These are phyloP conservation scores for Vollenhovia emeryi DNA, from an alignment of 1,140 invertebrate species.

Conservation along the genomic window DNA sequence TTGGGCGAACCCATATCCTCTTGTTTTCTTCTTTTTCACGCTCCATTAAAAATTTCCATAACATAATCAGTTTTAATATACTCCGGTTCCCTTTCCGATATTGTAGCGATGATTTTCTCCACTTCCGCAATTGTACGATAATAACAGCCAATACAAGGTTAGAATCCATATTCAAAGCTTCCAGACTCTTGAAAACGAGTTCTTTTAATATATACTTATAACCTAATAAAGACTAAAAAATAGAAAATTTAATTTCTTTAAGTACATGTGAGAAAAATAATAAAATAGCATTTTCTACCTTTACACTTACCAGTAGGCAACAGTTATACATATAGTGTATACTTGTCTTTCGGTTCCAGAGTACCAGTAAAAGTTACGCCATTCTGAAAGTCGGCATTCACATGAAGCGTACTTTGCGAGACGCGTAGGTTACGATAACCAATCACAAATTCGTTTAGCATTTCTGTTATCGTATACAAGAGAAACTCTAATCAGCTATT, in stretches of 20 bases:
- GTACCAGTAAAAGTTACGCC: no score
- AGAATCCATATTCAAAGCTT: neutral
- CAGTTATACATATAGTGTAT: no score
- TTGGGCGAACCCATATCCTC: neutral
- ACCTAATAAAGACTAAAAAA: neutral
- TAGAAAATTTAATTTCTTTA: neutral
- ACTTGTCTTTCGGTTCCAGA: no score
- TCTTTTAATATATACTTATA: neutral
- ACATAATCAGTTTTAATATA: neutral
- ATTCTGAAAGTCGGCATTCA: neutral
- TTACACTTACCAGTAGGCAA: no score
- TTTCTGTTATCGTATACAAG: slow-evolving; percentile 7
- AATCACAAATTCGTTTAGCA: neutral
- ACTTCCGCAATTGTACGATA: neutral
- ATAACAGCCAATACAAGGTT: neutral
- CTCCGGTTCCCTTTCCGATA: neutral
- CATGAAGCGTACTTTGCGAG: neutral
- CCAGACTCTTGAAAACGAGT: neutral
- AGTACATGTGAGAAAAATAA: neutral
- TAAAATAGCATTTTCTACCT: no score
- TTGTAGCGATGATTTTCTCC: neutral
- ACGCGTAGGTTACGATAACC: neutral
- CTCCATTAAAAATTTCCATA: neutral
- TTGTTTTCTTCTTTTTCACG: neutral
- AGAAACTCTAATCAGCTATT: neutral